These are phyloP conservation scores for Schrankia costaestrigalis DNA, from an alignment of 2,888 invertebrate genomes.

Conservation along the genomic window DNA sequence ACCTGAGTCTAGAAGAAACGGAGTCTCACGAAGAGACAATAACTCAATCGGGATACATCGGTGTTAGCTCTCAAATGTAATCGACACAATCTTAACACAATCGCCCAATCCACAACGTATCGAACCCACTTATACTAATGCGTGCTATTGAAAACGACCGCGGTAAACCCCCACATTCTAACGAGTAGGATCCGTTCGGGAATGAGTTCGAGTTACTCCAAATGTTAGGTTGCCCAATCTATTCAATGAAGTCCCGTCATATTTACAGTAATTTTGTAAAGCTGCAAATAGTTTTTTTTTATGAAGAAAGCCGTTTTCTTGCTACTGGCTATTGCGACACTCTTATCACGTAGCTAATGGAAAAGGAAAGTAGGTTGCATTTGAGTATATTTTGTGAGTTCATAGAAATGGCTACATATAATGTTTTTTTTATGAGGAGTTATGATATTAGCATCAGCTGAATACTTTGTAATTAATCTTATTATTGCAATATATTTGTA, in stretches of 20 bases:
- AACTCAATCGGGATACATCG: slow-evolving; percentile 53
- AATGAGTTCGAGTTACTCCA: slow-evolving; percentile 31
- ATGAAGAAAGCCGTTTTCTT: too few species aligned
- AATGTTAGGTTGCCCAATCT: slow-evolving; percentile 11
- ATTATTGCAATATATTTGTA: too few species aligned
- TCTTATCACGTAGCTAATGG: too few species aligned
- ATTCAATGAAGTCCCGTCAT: slow-evolving; percentile 7
- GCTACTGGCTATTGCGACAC: too few species aligned
- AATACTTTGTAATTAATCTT: too few species aligned
- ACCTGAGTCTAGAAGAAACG: slow-evolving; percentile 43
- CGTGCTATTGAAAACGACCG: slow-evolving; percentile 54
- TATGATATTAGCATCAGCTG: too few species aligned
- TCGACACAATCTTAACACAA: slow-evolving; percentile 51
- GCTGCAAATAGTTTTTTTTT: too few species aligned
- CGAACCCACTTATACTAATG: slow-evolving; percentile 61
- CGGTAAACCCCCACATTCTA: slow-evolving; percentile 38
- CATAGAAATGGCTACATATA: too few species aligned
- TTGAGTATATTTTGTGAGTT: too few species aligned
- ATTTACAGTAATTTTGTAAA: neutral
- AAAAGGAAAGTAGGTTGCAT: too few species aligned
- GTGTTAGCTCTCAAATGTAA: slow-evolving; percentile 48
- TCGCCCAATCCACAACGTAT: slow-evolving; percentile 49
- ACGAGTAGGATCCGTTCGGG: slow-evolving; percentile 48
- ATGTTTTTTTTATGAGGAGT: too few species aligned
- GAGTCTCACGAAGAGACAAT: slow-evolving; percentile 48